Conservation (phyloP, 2,797 vertebrate genomes). For the Galagoides demidoff region DNA sequence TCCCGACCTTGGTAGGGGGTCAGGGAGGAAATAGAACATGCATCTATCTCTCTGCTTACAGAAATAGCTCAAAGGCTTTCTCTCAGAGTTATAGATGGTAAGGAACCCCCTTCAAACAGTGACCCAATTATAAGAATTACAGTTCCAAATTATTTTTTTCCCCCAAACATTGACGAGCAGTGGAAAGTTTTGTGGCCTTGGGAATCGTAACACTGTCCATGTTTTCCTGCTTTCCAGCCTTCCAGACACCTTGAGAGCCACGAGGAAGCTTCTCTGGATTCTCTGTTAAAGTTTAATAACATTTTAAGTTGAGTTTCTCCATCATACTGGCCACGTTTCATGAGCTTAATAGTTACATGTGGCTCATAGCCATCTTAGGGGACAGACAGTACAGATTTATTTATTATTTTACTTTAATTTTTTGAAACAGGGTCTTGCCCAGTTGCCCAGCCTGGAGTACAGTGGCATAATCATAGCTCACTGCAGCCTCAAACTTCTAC, state of each 20-base stretch:
- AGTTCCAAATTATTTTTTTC: neutral
- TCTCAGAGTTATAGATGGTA: conserved; percentile 18
- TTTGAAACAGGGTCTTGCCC: neutral
- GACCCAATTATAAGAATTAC: conserved; percentile 64
- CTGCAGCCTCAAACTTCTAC: neutral
- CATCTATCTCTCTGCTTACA: conserved; percentile 4
- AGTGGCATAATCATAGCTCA: neutral
- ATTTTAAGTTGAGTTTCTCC: neutral
- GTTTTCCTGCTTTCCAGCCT: neutral
- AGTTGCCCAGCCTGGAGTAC: neutral
- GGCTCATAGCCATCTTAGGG: neutral
- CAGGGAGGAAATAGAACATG: conserved; percentile 55
- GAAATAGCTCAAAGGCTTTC: conserved; percentile 76
- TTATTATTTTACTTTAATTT: neutral
- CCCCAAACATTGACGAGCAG: neutral
- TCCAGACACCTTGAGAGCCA: neutral
- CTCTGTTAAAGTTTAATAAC: neutral
- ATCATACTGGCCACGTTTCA: neutral
- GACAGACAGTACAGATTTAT: neutral
- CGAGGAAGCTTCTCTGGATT: neutral
- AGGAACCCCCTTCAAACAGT: conserved; percentile 70
- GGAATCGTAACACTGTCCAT: neutral
- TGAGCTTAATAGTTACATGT: neutral
- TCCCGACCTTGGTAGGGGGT: conserved; percentile 22
- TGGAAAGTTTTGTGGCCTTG: neutral